Conservation (phyloP, 2,113 vertebrate species). For the Psilopsiagon aymara region DNA sequence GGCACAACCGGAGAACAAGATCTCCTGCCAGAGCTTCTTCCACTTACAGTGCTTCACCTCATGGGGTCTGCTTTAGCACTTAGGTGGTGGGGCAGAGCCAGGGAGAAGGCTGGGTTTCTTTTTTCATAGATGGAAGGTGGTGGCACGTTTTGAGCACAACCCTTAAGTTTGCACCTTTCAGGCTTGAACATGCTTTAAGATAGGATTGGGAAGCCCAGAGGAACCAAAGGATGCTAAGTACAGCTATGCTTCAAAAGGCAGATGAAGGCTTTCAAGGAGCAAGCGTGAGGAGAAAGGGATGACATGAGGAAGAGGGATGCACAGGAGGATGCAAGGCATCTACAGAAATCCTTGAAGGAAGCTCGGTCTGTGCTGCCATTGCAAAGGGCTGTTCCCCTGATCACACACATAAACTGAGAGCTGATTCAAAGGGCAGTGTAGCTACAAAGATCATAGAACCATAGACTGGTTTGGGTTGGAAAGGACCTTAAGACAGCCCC, state of each 20-base stretch:
- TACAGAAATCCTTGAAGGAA: not conserved
- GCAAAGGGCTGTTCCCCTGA: rapidly evolving
- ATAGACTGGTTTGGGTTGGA: not conserved
- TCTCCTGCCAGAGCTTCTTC: conserved; percentile 14
- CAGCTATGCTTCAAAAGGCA: not conserved
- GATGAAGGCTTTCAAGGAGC: not conserved
- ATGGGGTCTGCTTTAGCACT: conserved; percentile 32
- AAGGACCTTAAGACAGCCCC: not conserved
- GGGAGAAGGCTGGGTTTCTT: not conserved
- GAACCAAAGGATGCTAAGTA: not conserved
- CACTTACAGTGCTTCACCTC: not conserved
- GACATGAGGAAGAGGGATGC: not conserved
- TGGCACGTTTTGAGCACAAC: not conserved
- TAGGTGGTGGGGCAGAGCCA: not conserved
- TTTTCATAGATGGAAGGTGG: not conserved
- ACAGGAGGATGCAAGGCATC: not conserved
- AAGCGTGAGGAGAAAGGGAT: not conserved
- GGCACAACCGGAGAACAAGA: not conserved
- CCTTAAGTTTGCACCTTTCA: not conserved
- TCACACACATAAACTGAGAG: not conserved
- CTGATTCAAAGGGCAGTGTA: not conserved
- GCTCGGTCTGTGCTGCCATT: not conserved
- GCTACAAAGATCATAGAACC: not conserved
- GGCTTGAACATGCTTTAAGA: not conserved
- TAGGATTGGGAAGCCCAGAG: not conserved